Conservation (phyloP, 2,797 vertebrate genomes). For the Anniella stebbinsi region DNA sequence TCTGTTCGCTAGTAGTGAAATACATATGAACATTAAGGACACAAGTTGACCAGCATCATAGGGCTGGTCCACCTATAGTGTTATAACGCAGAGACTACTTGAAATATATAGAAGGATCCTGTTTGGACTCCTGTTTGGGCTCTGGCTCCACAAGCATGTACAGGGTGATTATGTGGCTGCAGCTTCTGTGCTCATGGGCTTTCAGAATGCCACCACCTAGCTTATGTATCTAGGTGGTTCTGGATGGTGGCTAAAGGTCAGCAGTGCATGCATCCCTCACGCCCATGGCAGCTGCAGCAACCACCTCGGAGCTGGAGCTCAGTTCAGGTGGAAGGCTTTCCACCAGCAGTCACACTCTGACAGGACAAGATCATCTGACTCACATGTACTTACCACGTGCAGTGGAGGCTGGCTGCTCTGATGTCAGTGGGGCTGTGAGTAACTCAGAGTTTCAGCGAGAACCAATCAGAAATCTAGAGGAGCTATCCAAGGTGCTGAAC, state of each 20-base stretch:
- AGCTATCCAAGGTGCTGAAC: not conserved
- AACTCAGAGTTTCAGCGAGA: no score
- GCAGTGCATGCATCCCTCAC: not conserved
- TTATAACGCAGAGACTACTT: not conserved
- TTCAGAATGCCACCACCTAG: not conserved
- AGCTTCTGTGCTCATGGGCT: not conserved
- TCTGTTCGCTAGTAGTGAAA: no score
- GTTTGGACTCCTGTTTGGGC: not conserved
- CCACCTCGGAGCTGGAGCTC: not conserved
- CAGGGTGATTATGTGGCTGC: not conserved
- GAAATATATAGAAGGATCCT: not conserved
- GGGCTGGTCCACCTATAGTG: not conserved
- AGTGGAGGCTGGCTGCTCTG: not conserved
- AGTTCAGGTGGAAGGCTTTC: not conserved
- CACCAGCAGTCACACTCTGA: not conserved
- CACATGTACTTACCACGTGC: not conserved
- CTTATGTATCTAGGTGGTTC: not conserved
- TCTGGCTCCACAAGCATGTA: not conserved
- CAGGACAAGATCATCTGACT: not conserved
- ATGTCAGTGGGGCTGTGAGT: not conserved
- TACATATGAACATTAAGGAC: no score
- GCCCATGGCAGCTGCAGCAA: no score
- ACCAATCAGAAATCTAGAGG: not conserved
- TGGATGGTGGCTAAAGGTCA: no score
- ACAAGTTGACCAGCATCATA: not conserved